Base-by-base conservation (phyloP, 2,888 invertebrate species). In the Thera obeliscata region DNA sequence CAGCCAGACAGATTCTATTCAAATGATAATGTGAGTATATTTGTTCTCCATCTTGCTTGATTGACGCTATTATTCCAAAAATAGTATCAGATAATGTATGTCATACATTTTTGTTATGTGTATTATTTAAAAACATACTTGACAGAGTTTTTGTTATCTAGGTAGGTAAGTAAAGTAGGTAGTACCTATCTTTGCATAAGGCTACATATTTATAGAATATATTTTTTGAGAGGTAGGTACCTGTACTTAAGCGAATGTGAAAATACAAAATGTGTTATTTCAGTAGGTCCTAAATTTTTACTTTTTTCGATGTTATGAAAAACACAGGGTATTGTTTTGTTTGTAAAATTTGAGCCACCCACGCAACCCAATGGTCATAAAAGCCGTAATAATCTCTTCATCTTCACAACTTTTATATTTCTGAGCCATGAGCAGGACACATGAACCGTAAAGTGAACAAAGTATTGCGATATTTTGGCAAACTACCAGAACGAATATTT, bases 381-480 rank as follows among this genome's bases (percentile, higher is more conserved):
- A 55, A 50, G 41, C 50, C 50, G 12, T 5, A 50, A 9, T 52
- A 52, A 52, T 52, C 52, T 52, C 52, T 52, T 52, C 33, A 52
- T 33, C 52, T 52, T 52, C 52, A 55, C 3, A 43, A 56, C 38
- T 38, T 56, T 7, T 43, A 43, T 56, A 48, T 58, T 35, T 56
- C 35, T 22, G 56, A 59, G 8, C 9, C 41, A 49, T 60, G 64
- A 59, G 48, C 54, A 38, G 49, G 22, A 38, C 48, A 7, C 46
- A 55, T 55, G 55, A 52, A 9, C 52, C 33, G 35, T 38, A 9
- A 58, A 56, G 12, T 11, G 22, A 43, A 9, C 46, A 52, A 55
- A 48, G 58, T 55, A 64, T 49, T n/a, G 22, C 11, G 49, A 56
- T 56, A 72, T 70, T 66, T 76, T 78, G 77, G 81, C 81, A 71